Base-by-base conservation (phyloP, 1,140 invertebrate genomes). In the Caenorhabditis brenneri region DNA sequence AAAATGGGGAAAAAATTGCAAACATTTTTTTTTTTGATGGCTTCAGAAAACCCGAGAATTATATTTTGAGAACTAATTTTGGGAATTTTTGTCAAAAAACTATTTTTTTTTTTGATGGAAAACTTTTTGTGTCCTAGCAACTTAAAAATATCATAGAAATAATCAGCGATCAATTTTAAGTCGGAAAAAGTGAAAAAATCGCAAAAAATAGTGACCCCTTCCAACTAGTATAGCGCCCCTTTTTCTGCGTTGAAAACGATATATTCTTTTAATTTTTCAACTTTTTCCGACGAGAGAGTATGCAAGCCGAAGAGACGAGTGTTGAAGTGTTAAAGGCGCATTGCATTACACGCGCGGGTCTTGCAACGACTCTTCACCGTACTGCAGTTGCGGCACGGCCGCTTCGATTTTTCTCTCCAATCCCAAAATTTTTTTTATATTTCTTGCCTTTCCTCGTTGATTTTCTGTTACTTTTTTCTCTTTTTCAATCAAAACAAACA, bases 391-490 rank as follows among this genome's bases (percentile, higher is more conserved):
- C 65, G 3, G 65, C 65, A 74, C 65, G 5, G n/a, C n/a, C 36
- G 42, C 80, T 42, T 58, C 80, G 80, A 42, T 81, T 81, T 80
- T 81, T 39, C 51, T 58, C 27, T 53, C 10, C 80, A n/a, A 53
- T 81, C 51, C 80, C 53, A 42, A 53, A 80, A 80, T 48, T 27
- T 80, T 49, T 80, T 49, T 29, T 79, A 31, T 53, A 36, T 78
- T 55, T 83, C 36, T 74, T 5, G 27, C 74, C n/a, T 15, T 22
- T 83, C 29, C 42, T 74, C 1, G 5, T 31, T 15, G 16, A 79
- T 49, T 48, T 80, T 79, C n/a, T 42, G 19, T 1, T 7, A 22
- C 31, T 58, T 55, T 65, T 19, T 19, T 81, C 15, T 7, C 19
- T 53, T 79, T 48, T 79, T 79, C 22, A 48, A 79, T 60, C 16